Evolutionary conservation across 1,140 invertebrate genomes (phyloP).

Genomic region (Tetragnatha versicolor): DNA sequence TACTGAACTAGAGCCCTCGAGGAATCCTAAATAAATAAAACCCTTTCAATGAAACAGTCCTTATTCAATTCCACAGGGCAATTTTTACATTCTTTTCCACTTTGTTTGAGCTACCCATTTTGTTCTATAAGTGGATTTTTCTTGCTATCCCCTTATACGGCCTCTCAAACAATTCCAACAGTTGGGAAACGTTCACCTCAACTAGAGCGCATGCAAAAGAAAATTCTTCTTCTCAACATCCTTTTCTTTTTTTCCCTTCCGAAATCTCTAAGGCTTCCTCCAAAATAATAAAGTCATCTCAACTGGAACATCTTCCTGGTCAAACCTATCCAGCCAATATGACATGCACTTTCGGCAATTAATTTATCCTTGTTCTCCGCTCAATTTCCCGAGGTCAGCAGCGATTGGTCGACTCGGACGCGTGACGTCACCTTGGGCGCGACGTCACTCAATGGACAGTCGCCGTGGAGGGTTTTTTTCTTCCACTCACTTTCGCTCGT

Average conservation of each 20-base stretch:
- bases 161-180: too few relatives aligned
- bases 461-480: background rate
- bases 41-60: too few relatives aligned
- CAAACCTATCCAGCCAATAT: conserved; percentile 11
- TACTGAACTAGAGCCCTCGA: too few relatives aligned
- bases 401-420: conserved; percentile 8
- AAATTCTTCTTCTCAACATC: background rate
- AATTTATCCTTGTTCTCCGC: conserved; percentile 37
- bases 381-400: background rate
- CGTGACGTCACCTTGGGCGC: conserved; percentile 1
- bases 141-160: too few relatives aligned
- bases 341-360: conserved; percentile 26
- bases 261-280: background rate
- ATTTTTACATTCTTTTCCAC: too few relatives aligned
- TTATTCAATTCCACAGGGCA: too few relatives aligned
- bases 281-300: conserved; percentile 3
- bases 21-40: too few relatives aligned
- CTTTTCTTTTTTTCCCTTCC: background rate
- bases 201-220: background rate
- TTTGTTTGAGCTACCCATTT: too few relatives aligned
- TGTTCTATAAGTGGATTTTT: too few relatives aligned
- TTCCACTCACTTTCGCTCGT: too few relatives aligned
- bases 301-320: background rate
- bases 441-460: conserved; percentile 29
- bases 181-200: too few relatives aligned